Base-by-base conservation (phyloP, 2,113 vertebrate species). In the Capreolus pygargus region DNA sequence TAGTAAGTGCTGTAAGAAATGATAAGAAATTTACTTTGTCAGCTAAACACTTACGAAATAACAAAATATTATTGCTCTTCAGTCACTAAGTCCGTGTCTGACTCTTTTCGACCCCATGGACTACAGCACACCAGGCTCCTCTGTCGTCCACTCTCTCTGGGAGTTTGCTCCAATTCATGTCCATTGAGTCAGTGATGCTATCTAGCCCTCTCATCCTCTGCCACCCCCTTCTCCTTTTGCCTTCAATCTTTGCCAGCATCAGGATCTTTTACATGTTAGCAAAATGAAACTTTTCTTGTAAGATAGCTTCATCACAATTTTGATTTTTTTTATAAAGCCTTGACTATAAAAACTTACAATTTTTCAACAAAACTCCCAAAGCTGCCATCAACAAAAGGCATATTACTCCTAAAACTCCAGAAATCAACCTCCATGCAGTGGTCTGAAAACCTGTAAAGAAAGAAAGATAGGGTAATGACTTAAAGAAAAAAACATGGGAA, bases 351-450 rank as follows among this genome's bases (percentile, higher is more conserved):
- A 76, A 95, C 98, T 98, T 92, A 98, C 97, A 47, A 1, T 28
- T 61, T 79, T 81, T 93, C 61, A 95, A 16, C 21, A 98, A 47
- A 86, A 98, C 55, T 84, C 94, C 97, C 61, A 98, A 78, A 57
- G 61, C 81, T 36, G 13, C 23, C 61, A 67, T 64, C 92, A 97
- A 15, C 4, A 47, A 39, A 94, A 97, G 36, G n/a, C 97, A 97
- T 0, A 79, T 57, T 84, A 87, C n/a, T 93, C 97, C 98, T 64
- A 98, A 94, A 25, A 36, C 17, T 12, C 94, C 86, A 58, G 91
- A 97, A 93, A 96, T 91, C 50, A 96, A 27, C 28, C 79, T 96
- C 98, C 98, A 98, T 1, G 25, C 19, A 52, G n/a, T 93, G 36
- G 33, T 74, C 33, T 52, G 87, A 96, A 50, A 95, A 78, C 9